Percentiles rank a stretch among this genome's conserved stretches.
phyloP scores from a whole-genome alignment of 2,797 vertebrate genomes.

The Sarcoramphus papa region DNA sequence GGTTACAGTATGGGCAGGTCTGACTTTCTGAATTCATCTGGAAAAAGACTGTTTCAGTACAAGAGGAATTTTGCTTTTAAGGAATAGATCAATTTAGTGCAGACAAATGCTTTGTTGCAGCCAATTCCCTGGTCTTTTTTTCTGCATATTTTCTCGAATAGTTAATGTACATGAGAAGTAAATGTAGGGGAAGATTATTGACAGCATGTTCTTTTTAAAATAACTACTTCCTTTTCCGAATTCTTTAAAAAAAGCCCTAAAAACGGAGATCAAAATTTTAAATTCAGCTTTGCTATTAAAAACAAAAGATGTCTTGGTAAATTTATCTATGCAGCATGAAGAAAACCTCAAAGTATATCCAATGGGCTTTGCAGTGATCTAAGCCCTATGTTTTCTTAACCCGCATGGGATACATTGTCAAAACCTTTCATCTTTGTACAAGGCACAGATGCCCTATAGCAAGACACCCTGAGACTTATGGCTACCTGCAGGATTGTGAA shows the following conservation, averaged over 20 bases:
- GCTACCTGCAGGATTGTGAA: neutral
- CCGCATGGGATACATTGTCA: neutral
- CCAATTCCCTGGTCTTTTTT: neutral
- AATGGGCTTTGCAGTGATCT: neutral
- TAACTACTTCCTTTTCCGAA: neutral
- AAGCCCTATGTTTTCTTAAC: neutral
- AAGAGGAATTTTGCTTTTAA: neutral
- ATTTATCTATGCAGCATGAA: neutral
- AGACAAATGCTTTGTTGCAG: neutral
- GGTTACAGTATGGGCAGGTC: neutral
- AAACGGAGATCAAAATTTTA: neutral
- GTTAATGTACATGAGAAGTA: neutral
- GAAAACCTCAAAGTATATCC: neutral
- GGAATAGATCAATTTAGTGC: neutral
- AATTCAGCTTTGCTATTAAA: neutral
- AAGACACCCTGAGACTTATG: neutral
- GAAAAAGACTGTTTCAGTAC: neutral
- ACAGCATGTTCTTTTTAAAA: neutral
- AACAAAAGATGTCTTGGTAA: neutral
- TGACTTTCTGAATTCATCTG: neutral
- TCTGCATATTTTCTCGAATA: neutral
- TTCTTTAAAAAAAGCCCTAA: neutral
- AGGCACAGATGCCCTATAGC: neutral
- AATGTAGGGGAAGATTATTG: neutral
- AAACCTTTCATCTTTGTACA: neutral